Percentiles rank a stretch among this genome's conserved stretches.
phyloP scores from a whole-genome alignment of 2,888 invertebrate genomes.

The Adineta ricciae region DNA sequence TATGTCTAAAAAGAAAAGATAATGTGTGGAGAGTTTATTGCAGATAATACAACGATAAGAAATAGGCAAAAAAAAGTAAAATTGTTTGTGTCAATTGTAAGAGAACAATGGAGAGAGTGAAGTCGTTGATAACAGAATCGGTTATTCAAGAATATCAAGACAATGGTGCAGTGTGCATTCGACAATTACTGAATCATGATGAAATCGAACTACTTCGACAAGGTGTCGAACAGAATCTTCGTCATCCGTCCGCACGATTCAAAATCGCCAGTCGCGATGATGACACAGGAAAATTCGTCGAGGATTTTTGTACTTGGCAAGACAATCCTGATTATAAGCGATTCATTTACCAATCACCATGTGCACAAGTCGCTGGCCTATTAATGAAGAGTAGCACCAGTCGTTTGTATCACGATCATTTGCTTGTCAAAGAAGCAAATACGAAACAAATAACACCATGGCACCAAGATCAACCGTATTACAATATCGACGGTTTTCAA shows the following conservation, averaged over 20 bases:
- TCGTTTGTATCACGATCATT: not conserved
- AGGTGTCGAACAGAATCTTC: not conserved
- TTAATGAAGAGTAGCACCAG: slow-evolving; percentile 38
- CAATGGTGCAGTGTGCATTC: not conserved
- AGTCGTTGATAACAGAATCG: not conserved
- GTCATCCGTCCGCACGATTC: not conserved
- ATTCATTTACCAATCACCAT: slow-evolving; percentile 40
- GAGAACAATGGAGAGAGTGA: not conserved
- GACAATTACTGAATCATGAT: not conserved
- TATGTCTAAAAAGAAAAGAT: too few relatives aligned
- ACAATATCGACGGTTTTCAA: slow-evolving; percentile 33
- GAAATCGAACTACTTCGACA: not conserved
- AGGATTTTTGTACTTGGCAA: slow-evolving; percentile 45
- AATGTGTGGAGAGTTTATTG: too few relatives aligned
- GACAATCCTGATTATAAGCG: slow-evolving; percentile 40
- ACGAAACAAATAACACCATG: slow-evolving; percentile 10
- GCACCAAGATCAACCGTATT: slow-evolving; percentile 1
- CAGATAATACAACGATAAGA: too few relatives aligned
- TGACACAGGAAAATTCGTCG: slow-evolving; percentile 40
- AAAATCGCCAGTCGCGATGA: slow-evolving; percentile 27
- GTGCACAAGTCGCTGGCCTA: slow-evolving; percentile 39
- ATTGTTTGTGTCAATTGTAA: too few relatives aligned
- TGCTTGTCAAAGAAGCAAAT: not conserved
- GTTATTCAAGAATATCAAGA: not conserved
- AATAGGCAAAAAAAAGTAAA: too few relatives aligned